Evolutionary conservation across 2,113 vertebrate species (phyloP), one percentile per base, ranked within the genome.

Genomic region (Bostrychus sinensis): DNA sequence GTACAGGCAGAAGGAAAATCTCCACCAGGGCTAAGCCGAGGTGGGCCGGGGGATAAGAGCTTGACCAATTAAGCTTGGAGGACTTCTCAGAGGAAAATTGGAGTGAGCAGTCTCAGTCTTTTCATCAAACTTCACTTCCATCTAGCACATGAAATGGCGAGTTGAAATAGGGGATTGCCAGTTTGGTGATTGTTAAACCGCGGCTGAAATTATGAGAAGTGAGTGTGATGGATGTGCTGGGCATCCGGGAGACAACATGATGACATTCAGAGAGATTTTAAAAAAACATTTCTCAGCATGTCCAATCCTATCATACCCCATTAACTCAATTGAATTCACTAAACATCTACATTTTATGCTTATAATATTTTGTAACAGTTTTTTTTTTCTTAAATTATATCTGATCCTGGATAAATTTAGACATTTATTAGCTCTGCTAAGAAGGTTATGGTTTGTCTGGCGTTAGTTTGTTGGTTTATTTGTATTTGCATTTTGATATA

Each of bases 31-130:
- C 80, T 84, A 82, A 87, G 78, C 80, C 25, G 83, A 79, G 84
- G 86, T 87, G 77, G 84, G 85, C 77, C 67, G 77, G 69, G 76
- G 87, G 84, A 88, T 88, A 86, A 90, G 77, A 86, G 83, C 82
- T 82, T 71, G 74, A 87, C 87, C 89, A 89, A 89, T 90, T 90
- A 90, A 88, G 79, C 66, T n/a, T 83, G 77, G 81, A 84, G 81
- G 81, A 83, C 64, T 83, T 63, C 72, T 86, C 76, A 63, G 81
- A 87, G 86, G 82, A 87, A 86, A 86, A 84, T 88, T 83, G 81
- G 79, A 83, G 73, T 66, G 85, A 84, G 48, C 77, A 38, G 84
- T 56, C 51, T 79, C 62, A 70, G 72, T 86, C 77, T 78, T 84
- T 85, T 81, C 70, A 73, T 67, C 13, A 45, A 72, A 77, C 73